Evolutionary conservation across 2,797 vertebrate genomes (phyloP), one percentile per base, ranked within the genome.

Genomic region (Aldrovandia affinis): DNA sequence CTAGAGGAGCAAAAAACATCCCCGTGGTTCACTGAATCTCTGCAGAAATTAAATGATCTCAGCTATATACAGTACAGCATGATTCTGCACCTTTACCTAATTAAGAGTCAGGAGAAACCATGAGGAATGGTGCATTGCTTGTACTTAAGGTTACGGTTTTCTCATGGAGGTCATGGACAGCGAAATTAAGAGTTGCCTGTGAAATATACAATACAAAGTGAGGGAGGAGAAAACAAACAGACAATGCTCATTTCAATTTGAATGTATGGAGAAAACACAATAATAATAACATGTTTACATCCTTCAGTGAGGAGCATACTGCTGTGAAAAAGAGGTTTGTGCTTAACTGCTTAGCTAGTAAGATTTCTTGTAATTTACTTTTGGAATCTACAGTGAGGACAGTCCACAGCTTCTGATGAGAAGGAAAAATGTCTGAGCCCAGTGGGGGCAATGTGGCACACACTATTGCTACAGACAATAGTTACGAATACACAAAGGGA

Each of bases 81-180:
- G 25, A 77, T 47, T 20, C 73, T n/a, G 42, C 73, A 77, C 36
- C 42, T 77, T 47, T 44, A 28, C 39, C 36, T 73, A 73, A 73
- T 36, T 73, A 73, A 77, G 73, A 77, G 73, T 44, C 42, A n/a
- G 42, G 22, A 77, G 73, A n/a, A 77, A 77, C 73, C 42, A 14
- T 15, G 55, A 8, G 12, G 55, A 20, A 57, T 57, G 12, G 55
- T 57, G 47, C 47, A 25, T 73, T 73, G 25, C 42, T 25, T 44
- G 39, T 77, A n/a, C 18, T 77, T 44, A 77, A 77, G 73, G 73
- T 20, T 77, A 22, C 22, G 22, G 47, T 77, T 77, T 47, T 77
- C 39, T 77, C 73, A 47, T 47, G 42, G 42, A 77, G 73, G 73
- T 77, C 73, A 25, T 7, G 47, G 42, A 44, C 73, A 15, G 22